Base-by-base conservation (phyloP, 2,888 invertebrate species). In the Drosophila pegasa region DNA sequence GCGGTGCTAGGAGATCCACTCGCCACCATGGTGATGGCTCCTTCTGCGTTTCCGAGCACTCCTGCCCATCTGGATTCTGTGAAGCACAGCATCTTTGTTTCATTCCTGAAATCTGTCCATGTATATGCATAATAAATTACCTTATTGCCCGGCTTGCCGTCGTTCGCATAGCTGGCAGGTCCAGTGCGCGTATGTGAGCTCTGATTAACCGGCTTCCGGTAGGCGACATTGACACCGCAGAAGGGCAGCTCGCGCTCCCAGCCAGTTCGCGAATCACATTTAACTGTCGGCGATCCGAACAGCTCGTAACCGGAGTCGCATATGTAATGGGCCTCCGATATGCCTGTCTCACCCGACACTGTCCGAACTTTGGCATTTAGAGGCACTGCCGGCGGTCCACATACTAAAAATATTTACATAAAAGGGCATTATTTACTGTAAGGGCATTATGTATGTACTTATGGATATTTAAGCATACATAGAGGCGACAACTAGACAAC, bases 11-110 rank as follows among this genome's bases (percentile, higher is more conserved):
- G 47, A 98, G 93, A 91, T 98, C 97, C 9, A 98, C 97, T 83
- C 96, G 95, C 98, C 98, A 98, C 97, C 97, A 98, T 0, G 98
- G 98, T 22, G 97, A 97, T 0, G 96, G 95, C 89, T 98, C 98
- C 67, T 96, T 95, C 90, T 96, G 96, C 0, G 98, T 98, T 93
- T 98, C 97, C 0, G 97, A 96, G 91, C 98, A 98, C 71, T 96
- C 93, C 90, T 96, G 95, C 14, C 96, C 97, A 83, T 98, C 97
- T 88, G 97, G 97, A 66, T 97, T 96, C 37, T 96, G 95, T 0
- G 25, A 2, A 0, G 14, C 8, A 14, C 2, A 12, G n/a, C 20
- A 20, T 3, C 12, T 9, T 20, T 4, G 20, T 27, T 31, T 2
- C 10, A 27, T 16, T 16, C 47, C 14, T 18, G 3, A 16, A 7